Percentiles rank a stretch among this genome's conserved stretches.
These are phyloP conservation scores for Bradypodion pumilum DNA, from an alignment of 2,797 vertebrate genomes.

Conservation along the genomic window DNA sequence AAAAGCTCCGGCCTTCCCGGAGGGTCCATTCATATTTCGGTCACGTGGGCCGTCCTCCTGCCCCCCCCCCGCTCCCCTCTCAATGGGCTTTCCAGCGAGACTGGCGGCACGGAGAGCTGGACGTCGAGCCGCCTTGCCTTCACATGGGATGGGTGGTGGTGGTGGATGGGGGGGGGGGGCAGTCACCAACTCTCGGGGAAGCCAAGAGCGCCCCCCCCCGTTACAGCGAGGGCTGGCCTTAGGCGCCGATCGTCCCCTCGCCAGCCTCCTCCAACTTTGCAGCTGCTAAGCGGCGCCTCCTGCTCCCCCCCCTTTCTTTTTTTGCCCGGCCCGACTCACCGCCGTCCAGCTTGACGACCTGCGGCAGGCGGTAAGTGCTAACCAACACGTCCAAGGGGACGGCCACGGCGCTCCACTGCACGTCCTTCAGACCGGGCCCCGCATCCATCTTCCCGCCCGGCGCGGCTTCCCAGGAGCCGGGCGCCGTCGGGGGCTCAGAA, in stretches of 20 bases:
- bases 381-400: conserved; percentile 91
- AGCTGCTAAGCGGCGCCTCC: neutral
- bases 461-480: conserved; percentile 42
- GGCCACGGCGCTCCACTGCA: conserved; percentile 91
- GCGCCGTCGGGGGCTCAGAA: conserved; percentile 40
- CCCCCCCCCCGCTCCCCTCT: neutral
- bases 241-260: neutral
- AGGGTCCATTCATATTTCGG: conserved; percentile 23
- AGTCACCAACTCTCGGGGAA: neutral
- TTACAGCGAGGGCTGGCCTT: neutral
- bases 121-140: neutral
- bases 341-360: conserved; percentile 89
- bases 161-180: neutral
- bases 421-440: conserved; percentile 89
- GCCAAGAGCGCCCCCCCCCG: neutral
- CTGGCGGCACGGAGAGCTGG: neutral
- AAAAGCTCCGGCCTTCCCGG: neutral
- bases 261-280: neutral
- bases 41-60: conserved; percentile 10
- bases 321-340: conserved; percentile 85
- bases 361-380: conserved; percentile 90
- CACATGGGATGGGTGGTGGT: neutral
- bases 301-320: too few relatives aligned
- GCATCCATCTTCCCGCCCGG: conserved; percentile 86
- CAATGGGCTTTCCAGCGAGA: conserved; percentile 30